Conservation (phyloP, 2,888 invertebrate genomes). For the Hypercompe scribonia region DNA sequence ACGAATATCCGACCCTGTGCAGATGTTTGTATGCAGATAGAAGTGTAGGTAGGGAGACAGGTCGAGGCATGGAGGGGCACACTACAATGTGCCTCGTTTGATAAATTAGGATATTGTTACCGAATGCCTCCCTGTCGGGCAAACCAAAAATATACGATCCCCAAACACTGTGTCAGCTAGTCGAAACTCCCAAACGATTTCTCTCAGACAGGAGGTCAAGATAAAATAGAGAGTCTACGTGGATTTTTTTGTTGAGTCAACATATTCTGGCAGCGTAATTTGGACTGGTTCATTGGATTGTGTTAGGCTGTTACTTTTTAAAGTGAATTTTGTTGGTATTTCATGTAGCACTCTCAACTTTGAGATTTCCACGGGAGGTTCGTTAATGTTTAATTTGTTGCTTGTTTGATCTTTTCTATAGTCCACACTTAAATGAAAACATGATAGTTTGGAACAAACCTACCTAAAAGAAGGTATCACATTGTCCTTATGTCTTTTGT, state of each 20-base stretch:
- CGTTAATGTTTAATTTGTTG: not conserved
- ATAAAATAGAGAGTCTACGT: slow-evolving; percentile 45
- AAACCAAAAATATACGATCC: slow-evolving; percentile 51
- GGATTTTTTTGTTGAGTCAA: slow-evolving; percentile 57
- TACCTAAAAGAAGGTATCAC: not conserved
- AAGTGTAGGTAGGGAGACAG: slow-evolving; percentile 51
- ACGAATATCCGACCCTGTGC: slow-evolving; percentile 52
- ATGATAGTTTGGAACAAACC: not conserved
- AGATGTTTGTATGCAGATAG: slow-evolving; percentile 60
- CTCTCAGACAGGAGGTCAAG: slow-evolving; percentile 33
- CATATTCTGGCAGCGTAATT: slow-evolving; percentile 60
- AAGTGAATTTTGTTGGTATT: slow-evolving; percentile 37
- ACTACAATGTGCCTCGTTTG: slow-evolving; percentile 83
- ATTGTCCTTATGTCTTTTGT: not conserved
- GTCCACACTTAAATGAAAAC: not conserved
- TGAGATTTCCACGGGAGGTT: not conserved
- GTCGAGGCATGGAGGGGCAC: slow-evolving; percentile 64
- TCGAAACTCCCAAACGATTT: slow-evolving; percentile 8
- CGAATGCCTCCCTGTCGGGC: slow-evolving; percentile 65
- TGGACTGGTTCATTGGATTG: slow-evolving; percentile 64
- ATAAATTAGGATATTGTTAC: slow-evolving; percentile 84
- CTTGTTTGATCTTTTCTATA: not conserved
- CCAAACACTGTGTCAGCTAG: slow-evolving; percentile 20
- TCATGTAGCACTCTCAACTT: slow-evolving; percentile 8
- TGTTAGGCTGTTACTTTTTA: slow-evolving; percentile 53